Base-by-base conservation (phyloP, 1,140 invertebrate genomes). In the Meloidogyne floridensis region DNA sequence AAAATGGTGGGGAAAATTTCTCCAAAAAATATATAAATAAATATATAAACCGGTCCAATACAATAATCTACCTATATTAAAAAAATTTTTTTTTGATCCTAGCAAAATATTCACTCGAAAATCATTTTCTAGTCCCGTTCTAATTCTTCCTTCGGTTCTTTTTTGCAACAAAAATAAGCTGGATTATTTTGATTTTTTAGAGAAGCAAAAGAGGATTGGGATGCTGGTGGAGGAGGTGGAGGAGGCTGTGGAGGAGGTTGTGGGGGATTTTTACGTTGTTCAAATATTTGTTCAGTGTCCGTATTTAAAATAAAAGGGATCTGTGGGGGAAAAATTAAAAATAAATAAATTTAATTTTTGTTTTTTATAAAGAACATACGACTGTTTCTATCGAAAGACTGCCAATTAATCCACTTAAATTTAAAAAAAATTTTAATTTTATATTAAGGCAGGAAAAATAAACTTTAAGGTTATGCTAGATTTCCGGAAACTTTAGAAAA, bases 231-330 rank as follows among this genome's bases (percentile, higher is more conserved):
- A 32, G 32, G 32, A 32, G 32, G 32, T 32, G 32, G 32, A 1
- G 32, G 32, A 32, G 32, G n/a, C n/a, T n/a, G n/a, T n/a, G n/a
- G 7, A 10, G 7, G 54, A 13, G 10, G 7, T 56, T 56, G 56
- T 59, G 4, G 4, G 56, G 56, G 4, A 59, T 59, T 59, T 65
- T 65, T 65, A 18, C 10, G 5, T 65, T 65, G 15, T 65, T 65
- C 59, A 65, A 65, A 65, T 65, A 65, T 65, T 65, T 65, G 59
- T 65, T 65, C 59, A 65, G 59, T 65, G 59, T 65, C 59, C 6
- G 59, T 65, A 11, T 65, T 65, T 6, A 65, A n/a, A 65, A 65
- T 65, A 65, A 65, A 65, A 5, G 59, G 59, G 2, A 65, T 65
- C 59, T 65, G n/a, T 18, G 3, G 2, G 2, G 2, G 13, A 15